phyloP scores from a whole-genome alignment of 2,113 vertebrate genomes.

The Pedionomus torquatus region DNA sequence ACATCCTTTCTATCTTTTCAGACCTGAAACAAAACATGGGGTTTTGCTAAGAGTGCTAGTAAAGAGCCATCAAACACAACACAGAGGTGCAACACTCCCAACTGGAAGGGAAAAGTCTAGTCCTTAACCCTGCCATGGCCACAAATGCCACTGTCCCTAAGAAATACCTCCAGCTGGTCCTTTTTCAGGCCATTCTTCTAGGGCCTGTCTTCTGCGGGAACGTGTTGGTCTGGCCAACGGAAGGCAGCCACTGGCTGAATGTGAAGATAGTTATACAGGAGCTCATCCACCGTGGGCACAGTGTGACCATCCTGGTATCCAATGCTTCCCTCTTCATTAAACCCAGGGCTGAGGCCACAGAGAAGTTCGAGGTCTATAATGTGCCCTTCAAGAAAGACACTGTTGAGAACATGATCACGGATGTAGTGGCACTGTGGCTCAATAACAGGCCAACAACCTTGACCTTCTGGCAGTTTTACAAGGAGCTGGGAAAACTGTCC shows the following conservation, averaged over 20 bases:
- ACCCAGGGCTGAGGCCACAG: background rate
- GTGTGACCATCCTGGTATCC: constrained; percentile 70
- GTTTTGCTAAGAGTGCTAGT: background rate
- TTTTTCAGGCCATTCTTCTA: constrained; percentile 61
- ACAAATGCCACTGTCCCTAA: background rate
- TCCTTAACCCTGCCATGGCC: background rate
- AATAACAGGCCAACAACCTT: constrained; percentile 65
- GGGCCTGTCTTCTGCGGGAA: constrained; percentile 69
- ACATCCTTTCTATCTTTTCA: constrained; percentile 25
- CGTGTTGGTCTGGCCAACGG: constrained; percentile 79
- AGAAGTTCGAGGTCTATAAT: constrained; percentile 65
- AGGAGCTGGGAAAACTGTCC: constrained; percentile 56
- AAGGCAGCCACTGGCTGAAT: constrained; percentile 85
- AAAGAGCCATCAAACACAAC: background rate
- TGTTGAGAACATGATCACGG: constrained; percentile 12
- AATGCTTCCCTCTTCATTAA: constrained; percentile 69
- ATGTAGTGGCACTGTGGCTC: constrained; percentile 68
- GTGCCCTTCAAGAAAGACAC: constrained; percentile 55
- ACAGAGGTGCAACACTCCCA: background rate
- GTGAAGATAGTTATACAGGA: constrained; percentile 74
- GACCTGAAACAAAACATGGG: background rate
- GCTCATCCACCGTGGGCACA: constrained; percentile 72
- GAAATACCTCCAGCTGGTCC: constrained; percentile 53
- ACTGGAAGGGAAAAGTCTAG: background rate
- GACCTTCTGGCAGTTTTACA: constrained; percentile 74